Conservation (phyloP, 2,797 vertebrate species). For the Oryzias dopingdopingensis region DNA sequence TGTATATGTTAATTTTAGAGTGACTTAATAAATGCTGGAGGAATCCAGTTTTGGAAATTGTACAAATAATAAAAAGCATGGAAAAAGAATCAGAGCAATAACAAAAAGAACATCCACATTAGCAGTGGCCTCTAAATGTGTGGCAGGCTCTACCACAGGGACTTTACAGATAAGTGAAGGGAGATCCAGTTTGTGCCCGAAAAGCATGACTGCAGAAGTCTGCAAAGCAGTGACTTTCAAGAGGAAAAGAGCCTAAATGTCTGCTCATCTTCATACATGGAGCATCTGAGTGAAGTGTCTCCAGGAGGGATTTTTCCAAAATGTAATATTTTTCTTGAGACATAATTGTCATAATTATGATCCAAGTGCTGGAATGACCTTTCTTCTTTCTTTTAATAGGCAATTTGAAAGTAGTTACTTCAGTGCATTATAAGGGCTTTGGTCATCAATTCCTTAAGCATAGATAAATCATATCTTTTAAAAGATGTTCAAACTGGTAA, state of each 20-base stretch:
- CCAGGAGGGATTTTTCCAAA: too few species aligned
- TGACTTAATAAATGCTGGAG: too few species aligned
- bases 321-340: not conserved
- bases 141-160: not conserved
- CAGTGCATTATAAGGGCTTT: not conserved
- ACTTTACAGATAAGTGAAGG: constrained; percentile 12
- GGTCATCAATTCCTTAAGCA: constrained; percentile 1
- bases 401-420: constrained; percentile 6
- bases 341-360: constrained; percentile 1
- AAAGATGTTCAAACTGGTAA: too few species aligned
- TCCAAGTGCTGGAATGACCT: constrained; percentile 1
- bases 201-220: constrained; percentile 20
- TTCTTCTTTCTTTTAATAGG: constrained; percentile 4
- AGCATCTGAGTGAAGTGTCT: not conserved
- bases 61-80: too few species aligned
- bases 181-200: not conserved
- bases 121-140: constrained; percentile 6
- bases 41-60: too few species aligned
- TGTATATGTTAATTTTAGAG: too few species aligned
- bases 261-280: not conserved
- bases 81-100: too few species aligned
- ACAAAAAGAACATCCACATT: not conserved
- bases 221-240: not conserved
- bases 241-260: constrained; percentile 3
- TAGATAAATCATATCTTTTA: not conserved